Evolutionary conservation across 2,888 invertebrate genomes (phyloP).

Genomic region (Mythimna pallens): DNA sequence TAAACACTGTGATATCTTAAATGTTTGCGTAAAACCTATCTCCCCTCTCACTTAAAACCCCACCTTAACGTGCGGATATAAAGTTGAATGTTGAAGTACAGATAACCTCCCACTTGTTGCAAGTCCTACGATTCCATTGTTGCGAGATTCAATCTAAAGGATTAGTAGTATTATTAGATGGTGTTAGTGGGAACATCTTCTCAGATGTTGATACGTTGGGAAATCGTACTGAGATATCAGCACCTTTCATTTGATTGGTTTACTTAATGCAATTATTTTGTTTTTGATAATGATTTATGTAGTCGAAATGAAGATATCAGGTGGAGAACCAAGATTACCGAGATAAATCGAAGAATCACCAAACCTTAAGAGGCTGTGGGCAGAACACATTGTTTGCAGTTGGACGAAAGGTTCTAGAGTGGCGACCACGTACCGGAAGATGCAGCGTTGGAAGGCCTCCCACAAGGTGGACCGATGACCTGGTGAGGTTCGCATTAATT

Average conservation of each 20-base stretch:
- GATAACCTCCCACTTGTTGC: conserved; percentile 64
- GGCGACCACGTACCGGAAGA: too few species aligned
- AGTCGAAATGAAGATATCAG: too few species aligned
- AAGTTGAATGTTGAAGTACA: conserved; percentile 30
- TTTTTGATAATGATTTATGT: not conserved
- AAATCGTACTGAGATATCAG: conserved; percentile 11
- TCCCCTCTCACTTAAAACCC: conserved; percentile 29
- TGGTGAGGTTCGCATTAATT: too few species aligned
- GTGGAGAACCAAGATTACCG: too few species aligned
- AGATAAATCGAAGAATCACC: too few species aligned
- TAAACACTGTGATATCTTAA: conserved; percentile 43
- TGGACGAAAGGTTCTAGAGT: too few species aligned
- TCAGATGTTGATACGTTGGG: conserved; percentile 17
- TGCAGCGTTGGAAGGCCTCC: too few species aligned
- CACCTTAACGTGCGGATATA: conserved; percentile 12
- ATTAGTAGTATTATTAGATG: conserved; percentile 67
- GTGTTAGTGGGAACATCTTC: conserved; percentile 42
- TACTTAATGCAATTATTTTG: not conserved
- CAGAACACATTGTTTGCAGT: too few species aligned
- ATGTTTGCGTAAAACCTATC: conserved; percentile 39
- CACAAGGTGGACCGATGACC: too few species aligned
- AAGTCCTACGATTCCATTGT: conserved; percentile 57
- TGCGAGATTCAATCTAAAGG: conserved; percentile 69
- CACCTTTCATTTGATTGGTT: not conserved
- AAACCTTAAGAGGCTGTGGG: too few species aligned